Base-by-base conservation (phyloP, 2,113 vertebrate genomes). In the Boleophthalmus pectinirostris region DNA sequence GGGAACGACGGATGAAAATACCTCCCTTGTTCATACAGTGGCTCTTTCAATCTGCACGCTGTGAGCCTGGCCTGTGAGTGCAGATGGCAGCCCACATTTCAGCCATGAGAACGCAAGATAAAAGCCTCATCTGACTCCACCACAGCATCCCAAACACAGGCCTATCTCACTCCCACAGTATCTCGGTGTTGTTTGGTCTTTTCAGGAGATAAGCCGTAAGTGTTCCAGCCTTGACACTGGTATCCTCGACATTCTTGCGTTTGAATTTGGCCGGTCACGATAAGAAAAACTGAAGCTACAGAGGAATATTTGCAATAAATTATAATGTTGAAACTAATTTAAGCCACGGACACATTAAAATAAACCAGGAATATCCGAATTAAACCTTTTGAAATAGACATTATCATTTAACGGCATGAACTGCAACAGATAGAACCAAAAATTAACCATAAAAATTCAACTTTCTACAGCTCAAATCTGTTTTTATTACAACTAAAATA, bases 1-100 rank as follows among this genome's bases (percentile, higher is more conserved):
- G 70, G 56, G 80, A 89, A 81, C 69, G 53, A 25, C 69, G 56
- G 38, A 45, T 74, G 64, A 75, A 81, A 88, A 81, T 64, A 21
- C 82, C 83, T 90, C 80, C 78, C 68, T 15, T 67, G 73, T 74
- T 83, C 68, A 61, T 80, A 88, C 74, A 80, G 88, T 68, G 65
- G 51, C 49, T 78, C 65, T 74, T 87, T 87, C 79, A 83, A 84
- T 71, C 66, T 76, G 70, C 66, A 74, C 43, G 57, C 75, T 82
- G 80, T 78, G 81, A 83, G 72, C 73, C 68, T 3, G 56, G 76
- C 79, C 81, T 80, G 78, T 80, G 61, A 85, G 76, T 68, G 75
- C 73, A 83, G 72, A 80, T 76, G 80, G 69, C 78, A 73, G 74
- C 74, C 77, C 33, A 66, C 69, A 80, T 61, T 69, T 79, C 64